Percentiles rank a stretch among this genome's conserved stretches.
phyloP scores from a whole-genome alignment of 2,797 vertebrate species.

The Cheirogaleus major region DNA sequence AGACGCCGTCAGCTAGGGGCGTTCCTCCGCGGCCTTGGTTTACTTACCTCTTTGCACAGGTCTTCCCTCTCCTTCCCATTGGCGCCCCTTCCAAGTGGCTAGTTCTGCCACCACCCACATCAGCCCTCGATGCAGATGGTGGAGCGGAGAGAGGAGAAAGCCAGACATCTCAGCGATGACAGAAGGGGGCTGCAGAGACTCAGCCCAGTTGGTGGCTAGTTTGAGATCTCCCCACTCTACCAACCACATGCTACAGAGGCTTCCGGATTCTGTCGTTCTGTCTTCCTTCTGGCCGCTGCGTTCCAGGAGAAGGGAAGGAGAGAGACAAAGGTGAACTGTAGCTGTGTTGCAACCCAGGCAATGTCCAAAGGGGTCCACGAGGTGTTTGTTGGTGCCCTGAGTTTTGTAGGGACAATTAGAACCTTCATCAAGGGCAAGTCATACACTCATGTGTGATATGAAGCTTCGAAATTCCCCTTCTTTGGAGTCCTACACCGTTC shows the following conservation, averaged over 20 bases:
- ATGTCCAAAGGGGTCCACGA: background rate
- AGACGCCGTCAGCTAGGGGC: background rate
- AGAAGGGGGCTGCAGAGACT: background rate
- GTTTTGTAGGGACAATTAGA: background rate
- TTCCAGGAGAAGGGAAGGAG: fast-evolving
- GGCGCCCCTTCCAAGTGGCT: background rate
- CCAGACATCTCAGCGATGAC: background rate
- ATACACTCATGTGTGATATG: fast-evolving
- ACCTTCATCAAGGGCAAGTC: background rate
- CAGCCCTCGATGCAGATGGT: background rate
- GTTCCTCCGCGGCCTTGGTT: background rate
- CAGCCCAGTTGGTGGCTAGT: slow-evolving; percentile 19
- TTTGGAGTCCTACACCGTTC: background rate
- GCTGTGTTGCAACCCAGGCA: background rate
- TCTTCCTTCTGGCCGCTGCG: slow-evolving; percentile 43
- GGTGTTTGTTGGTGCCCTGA: background rate
- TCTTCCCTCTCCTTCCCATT: background rate
- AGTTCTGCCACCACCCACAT: too few relatives aligned
- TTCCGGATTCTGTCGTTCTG: slow-evolving; percentile 86
- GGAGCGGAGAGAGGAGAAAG: background rate
- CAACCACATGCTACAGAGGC: slow-evolving; percentile 72
- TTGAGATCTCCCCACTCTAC: slow-evolving; percentile 73
- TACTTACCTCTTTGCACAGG: background rate
- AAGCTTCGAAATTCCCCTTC: background rate
- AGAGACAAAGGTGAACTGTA: background rate